phyloP scores from a whole-genome alignment of 2,797 vertebrate species.

The Pangasius djambal region DNA sequence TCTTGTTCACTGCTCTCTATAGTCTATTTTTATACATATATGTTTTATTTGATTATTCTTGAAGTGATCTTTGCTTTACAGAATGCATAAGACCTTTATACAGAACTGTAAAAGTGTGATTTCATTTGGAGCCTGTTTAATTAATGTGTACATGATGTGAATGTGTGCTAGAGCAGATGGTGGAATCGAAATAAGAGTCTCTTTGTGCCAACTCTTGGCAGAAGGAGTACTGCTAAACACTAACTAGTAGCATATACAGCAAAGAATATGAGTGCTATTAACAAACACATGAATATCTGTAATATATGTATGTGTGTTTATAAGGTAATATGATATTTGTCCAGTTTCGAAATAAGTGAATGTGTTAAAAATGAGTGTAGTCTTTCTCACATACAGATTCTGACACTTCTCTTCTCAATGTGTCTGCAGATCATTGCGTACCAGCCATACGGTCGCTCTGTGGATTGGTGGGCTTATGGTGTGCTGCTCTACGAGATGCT shows the following conservation, averaged over 20 bases:
- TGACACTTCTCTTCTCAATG: neutral
- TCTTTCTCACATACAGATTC: neutral
- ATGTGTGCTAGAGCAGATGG: neutral
- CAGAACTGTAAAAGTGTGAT: neutral
- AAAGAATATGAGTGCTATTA: neutral
- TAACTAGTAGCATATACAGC: neutral
- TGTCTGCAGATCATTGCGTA: constrained; percentile 90
- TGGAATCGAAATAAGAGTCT: neutral
- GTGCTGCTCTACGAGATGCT: constrained; percentile 97
- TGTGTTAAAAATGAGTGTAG: neutral
- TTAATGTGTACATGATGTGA: neutral
- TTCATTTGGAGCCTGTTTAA: neutral
- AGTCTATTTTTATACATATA: neutral
- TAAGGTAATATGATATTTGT: neutral
- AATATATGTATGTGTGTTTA: neutral
- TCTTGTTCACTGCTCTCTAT: neutral
- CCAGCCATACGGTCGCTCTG: constrained; percentile 91
- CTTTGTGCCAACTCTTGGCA: neutral
- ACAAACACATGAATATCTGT: neutral
- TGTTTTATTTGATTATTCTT: neutral
- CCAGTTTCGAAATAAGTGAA: neutral
- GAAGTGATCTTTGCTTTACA: neutral
- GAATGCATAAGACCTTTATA: neutral
- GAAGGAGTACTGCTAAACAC: neutral
- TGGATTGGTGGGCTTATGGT: constrained; percentile 98